Conservation (phyloP, 2,113 vertebrate species). For the Pelecanus crispus region DNA sequence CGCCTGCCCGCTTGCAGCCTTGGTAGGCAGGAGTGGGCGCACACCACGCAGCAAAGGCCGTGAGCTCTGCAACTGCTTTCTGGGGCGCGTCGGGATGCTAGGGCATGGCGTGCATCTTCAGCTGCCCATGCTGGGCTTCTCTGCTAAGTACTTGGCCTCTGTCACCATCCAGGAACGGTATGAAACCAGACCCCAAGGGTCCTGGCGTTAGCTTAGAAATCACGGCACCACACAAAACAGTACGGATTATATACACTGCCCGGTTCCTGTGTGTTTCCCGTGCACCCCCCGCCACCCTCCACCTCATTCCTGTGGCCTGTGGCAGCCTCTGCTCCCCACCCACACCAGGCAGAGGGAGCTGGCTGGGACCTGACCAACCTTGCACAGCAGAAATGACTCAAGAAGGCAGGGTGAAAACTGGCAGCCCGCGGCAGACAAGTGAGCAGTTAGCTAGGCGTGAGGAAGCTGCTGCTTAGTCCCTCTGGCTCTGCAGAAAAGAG, state of each 20-base stretch:
- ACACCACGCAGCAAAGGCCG: not conserved
- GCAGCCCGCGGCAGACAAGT: not conserved
- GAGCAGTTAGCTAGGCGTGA: fast-evolving
- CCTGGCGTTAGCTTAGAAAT: not conserved
- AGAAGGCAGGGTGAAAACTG: not conserved
- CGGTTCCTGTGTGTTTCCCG: fast-evolving
- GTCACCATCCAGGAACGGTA: not conserved
- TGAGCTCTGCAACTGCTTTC: not conserved
- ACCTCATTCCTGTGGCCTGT: not conserved
- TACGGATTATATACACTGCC: fast-evolving
- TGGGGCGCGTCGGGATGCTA: not conserved
- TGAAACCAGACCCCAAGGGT: not conserved
- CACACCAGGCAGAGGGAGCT: not conserved
- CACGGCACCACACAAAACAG: not conserved
- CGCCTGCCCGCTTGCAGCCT: not conserved
- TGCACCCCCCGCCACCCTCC: not conserved
- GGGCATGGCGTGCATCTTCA: not conserved
- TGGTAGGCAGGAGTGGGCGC: not conserved
- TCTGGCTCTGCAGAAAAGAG: not conserved
- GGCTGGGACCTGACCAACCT: not conserved
- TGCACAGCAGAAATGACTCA: not conserved
- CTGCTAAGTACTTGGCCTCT: not conserved
- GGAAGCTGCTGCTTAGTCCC: not conserved
- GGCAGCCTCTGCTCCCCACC: not conserved
- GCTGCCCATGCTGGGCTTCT: not conserved